Evolutionary conservation across 2,113 vertebrate genomes (phyloP).

Genomic region (Drymodes brunneopygia): DNA sequence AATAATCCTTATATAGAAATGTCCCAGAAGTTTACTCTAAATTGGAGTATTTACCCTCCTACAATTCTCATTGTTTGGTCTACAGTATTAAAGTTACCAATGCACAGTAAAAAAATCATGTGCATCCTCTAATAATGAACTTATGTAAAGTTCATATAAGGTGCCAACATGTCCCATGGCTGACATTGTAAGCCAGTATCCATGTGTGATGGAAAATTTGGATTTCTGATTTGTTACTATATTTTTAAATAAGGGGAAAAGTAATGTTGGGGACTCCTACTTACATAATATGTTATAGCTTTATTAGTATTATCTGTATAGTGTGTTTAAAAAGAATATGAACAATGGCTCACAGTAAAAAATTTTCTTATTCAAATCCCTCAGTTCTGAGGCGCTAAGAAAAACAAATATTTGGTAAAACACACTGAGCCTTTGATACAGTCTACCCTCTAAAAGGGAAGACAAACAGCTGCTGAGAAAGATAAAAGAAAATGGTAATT

Average conservation of each 20-base stretch:
- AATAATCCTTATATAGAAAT: background rate
- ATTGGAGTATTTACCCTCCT: background rate
- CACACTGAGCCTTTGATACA: background rate
- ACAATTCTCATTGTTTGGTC: background rate
- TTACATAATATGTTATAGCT: background rate
- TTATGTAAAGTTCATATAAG: background rate
- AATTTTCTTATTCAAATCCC: background rate
- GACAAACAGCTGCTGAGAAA: slow-evolving; percentile 41
- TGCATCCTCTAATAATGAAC: background rate
- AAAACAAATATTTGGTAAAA: slow-evolving; percentile 50
- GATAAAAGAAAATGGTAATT: slow-evolving; percentile 38
- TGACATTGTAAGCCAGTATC: background rate
- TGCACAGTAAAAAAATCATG: background rate
- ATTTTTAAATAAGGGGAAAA: background rate
- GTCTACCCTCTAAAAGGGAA: slow-evolving; percentile 13
- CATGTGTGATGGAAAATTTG: background rate
- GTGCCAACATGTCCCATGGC: background rate
- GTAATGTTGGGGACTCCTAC: background rate
- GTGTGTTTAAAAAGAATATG: background rate
- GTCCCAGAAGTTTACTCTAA: background rate
- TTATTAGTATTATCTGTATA: background rate
- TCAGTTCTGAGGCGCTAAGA: background rate
- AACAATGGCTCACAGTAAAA: background rate
- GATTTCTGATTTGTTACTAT: background rate
- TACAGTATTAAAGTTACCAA: background rate